phyloP scores from a whole-genome alignment of 1,140 invertebrate species.

The Lutraria rhynchaena region DNA sequence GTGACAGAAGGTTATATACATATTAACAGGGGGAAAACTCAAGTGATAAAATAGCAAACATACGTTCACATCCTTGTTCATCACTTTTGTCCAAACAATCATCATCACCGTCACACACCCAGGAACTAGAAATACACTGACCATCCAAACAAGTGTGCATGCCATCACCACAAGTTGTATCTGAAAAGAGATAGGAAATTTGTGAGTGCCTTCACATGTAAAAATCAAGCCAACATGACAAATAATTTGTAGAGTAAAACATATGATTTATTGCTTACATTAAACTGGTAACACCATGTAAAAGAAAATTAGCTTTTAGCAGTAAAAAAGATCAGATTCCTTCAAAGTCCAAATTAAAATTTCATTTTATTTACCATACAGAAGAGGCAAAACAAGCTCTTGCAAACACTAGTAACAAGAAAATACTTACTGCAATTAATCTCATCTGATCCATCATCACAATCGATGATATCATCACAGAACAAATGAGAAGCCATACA shows the following conservation, averaged over 20 bases:
- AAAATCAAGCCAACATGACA: not conserved
- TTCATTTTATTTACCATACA: not conserved
- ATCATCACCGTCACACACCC: conserved; percentile 96
- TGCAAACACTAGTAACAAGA: no score
- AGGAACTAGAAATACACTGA: conserved; percentile 94
- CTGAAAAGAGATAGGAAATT: not conserved
- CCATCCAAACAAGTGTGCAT: conserved; percentile 82
- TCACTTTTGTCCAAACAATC: conserved; percentile 98
- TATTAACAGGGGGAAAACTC: not conserved
- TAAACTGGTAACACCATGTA: not conserved
- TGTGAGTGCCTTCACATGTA: not conserved
- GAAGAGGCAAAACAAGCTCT: no score
- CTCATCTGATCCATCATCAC: conserved; percentile 45
- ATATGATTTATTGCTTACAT: not conserved
- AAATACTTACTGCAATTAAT: conserved; percentile 42
- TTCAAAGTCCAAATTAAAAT: not conserved
- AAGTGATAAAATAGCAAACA: conserved; percentile 1
- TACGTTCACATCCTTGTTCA: conserved; percentile 84
- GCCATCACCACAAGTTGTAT: conserved; percentile 18
- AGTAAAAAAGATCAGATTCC: not conserved
- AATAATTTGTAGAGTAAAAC: not conserved
- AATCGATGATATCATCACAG: conserved; percentile 49
- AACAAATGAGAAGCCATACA: conserved; percentile 12
- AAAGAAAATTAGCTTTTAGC: not conserved
- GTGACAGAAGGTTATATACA: not conserved